Evolutionary conservation across 2,888 invertebrate species (phyloP), one percentile per base, ranked within the genome.

Genomic region (Diarsia rubi): DNA sequence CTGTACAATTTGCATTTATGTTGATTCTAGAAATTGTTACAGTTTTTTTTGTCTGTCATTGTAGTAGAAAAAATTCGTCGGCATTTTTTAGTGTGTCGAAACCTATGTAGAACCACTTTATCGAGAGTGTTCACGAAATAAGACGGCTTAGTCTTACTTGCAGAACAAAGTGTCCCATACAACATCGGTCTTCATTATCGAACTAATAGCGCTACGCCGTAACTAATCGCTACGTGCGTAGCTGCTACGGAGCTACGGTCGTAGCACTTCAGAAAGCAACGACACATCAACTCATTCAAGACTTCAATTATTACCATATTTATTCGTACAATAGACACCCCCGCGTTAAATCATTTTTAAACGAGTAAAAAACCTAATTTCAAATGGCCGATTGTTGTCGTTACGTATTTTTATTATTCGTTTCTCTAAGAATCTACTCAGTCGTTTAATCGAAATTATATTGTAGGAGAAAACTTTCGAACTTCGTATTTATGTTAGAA

Each of bases 161-260:
- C 31, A 44, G 52, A 67, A n/a, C 3, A 3, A 24, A 49, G n/a
- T 21, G 59, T 14, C 21, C 19, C 42, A 44, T 79, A 63, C 52
- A 59, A 66, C 69, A 80, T 81, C 67, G 49, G 67, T 84, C 62
- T 74, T 70, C 75, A 81, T 74, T 70, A 70, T 42, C 27, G 24
- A 60, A 70, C 67, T 76, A 82, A 76, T 75, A 71, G 57, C 21
- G 62, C 66, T 82, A 81, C 82, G 65, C 69, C 66, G 60, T 73
- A 69, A 31, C 67, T 74, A 81, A 75, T 81, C 54, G 60, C 69
- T 71, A 81, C 81, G 76, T 62, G 66, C 62, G 49, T 66, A 70
- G 69, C 57, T 6, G 69, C 80, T 84, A 69, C 71, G 71, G 12
- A 19, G 54, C 57, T 80, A 52, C 65, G 60, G 14, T 44, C 24